These are phyloP conservation scores for Ellobium chinense DNA, from an alignment of 2,888 invertebrate genomes.

Conservation along the genomic window DNA sequence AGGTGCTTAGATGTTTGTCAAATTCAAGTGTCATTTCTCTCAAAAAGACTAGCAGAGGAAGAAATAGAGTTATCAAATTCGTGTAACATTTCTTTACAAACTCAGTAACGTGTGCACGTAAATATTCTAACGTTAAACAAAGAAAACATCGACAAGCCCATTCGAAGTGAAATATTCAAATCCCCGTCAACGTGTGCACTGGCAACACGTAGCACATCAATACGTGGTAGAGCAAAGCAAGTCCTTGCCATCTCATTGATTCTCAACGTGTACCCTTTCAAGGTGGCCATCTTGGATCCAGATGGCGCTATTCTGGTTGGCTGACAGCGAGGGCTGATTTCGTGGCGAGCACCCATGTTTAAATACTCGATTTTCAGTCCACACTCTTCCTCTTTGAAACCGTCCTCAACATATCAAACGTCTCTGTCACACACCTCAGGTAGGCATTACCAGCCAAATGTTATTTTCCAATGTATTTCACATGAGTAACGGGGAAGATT, in stretches of 20 bases:
- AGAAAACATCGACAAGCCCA: too few relatives aligned
- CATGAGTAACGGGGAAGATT: too few relatives aligned
- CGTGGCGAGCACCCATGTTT: slow-evolving; percentile 24
- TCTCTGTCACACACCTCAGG: background rate
- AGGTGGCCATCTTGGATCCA: slow-evolving; percentile 26
- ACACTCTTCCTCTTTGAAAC: slow-evolving; percentile 19
- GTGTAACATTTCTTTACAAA: too few relatives aligned
- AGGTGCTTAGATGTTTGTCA: too few relatives aligned
- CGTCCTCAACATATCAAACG: slow-evolving; percentile 15
- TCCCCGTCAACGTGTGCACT: background rate
- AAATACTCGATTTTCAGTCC: slow-evolving; percentile 26
- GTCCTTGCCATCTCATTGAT: slow-evolving; percentile 5
- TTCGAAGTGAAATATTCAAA: too few relatives aligned
- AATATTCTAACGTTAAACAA: too few relatives aligned
- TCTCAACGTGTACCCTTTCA: slow-evolving; percentile 1
- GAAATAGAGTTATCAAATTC: too few relatives aligned
- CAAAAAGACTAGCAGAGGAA: too few relatives aligned
- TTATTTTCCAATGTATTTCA: too few relatives aligned
- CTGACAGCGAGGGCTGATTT: background rate
- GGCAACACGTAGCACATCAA: background rate
- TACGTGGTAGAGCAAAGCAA: background rate
- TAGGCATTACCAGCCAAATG: background rate
- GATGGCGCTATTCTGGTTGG: slow-evolving; percentile 31
- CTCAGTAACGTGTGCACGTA: too few relatives aligned
- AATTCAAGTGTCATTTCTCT: too few relatives aligned